Evolutionary conservation across 2,113 vertebrate genomes (phyloP), one percentile per base, ranked within the genome.

Genomic region (Empidonax traillii): DNA sequence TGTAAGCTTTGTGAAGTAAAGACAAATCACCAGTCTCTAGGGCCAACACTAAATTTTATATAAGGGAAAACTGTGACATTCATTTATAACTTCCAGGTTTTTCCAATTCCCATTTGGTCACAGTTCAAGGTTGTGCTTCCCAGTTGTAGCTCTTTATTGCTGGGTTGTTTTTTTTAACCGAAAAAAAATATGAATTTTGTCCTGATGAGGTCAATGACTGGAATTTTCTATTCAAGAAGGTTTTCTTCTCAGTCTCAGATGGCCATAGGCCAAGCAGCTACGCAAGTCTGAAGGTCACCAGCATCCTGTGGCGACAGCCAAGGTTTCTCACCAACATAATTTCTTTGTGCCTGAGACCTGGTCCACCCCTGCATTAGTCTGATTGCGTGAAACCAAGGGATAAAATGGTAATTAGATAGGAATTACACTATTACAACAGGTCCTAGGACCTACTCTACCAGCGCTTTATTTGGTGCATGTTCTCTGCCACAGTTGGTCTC

Each of bases 81-180:
- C 47, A 56, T 89, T 92, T 7, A 1, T 80, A 89, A 90, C 61
- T 93, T 95, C 59, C 88, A 95, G 53, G 55, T 90, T 94, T 96
- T 97, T 81, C 91, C 75, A 96, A 41, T 94, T 97, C 89, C 58
- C 81, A 20, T 91, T 91, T 93, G 61, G 56, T 89, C 69, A 51
- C 23, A 37, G 58, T 89, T 94, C 81, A 94, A 82, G 74, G 71
- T 14, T 82, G 65, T 89, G 27, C 81, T 87, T 94, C 73, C 35
- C 25, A 3, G 18, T 53, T 85, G 41, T 18, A 75, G 37, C 31
- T 87, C 35, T 91, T 72, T 37, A 79, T 18, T 79, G 35, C 24
- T 56, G 51, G 27, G 2, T 14, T 19, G 68, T 37, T 24, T 13
- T 27, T 33, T 65, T 10, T 1, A 35, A 35, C 35, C 35, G 35